A percentile compares a stretch with the other conserved stretches of the same genome.
phyloP scores from a whole-genome alignment of 2,113 vertebrate genomes.

The Actenoides hombroni region DNA sequence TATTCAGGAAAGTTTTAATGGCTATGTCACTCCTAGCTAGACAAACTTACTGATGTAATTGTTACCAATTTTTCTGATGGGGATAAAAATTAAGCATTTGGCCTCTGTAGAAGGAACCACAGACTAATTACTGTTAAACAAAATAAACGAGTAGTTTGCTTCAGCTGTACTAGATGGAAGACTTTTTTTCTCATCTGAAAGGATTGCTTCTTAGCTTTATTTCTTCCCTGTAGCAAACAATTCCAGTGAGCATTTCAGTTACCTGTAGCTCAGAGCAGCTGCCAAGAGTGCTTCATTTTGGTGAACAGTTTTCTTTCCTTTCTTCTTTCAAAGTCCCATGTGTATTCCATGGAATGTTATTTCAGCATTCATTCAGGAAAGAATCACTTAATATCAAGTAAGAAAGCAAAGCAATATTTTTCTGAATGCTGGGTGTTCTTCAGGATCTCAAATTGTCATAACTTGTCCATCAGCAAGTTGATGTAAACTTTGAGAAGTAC shows the following conservation, averaged over 20 bases:
- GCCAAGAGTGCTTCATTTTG: not conserved
- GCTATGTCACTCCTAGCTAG: not conserved
- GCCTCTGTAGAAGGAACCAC: not conserved
- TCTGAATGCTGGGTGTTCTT: not conserved
- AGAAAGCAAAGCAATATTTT: not conserved
- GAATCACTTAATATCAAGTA: not conserved
- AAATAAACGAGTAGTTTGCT: not conserved
- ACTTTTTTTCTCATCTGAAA: not conserved
- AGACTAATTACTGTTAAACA: not conserved
- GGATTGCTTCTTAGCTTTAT: not conserved
- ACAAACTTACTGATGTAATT: not conserved
- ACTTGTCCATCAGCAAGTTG: not conserved
- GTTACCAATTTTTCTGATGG: not conserved
- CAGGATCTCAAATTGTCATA: not conserved
- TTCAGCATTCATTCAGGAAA: not conserved
- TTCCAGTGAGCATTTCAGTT: not conserved
- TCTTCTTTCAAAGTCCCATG: not conserved
- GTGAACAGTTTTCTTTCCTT: not conserved
- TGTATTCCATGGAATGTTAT: not conserved
- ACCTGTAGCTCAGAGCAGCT: not conserved
- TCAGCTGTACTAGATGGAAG: not conserved
- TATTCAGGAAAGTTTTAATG: not conserved
- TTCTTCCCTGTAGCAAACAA: not conserved
- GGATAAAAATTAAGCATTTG: not conserved
- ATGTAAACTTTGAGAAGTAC: not conserved